Conservation (phyloP, 2,797 vertebrate genomes). For the Bradypodion ventrale region DNA sequence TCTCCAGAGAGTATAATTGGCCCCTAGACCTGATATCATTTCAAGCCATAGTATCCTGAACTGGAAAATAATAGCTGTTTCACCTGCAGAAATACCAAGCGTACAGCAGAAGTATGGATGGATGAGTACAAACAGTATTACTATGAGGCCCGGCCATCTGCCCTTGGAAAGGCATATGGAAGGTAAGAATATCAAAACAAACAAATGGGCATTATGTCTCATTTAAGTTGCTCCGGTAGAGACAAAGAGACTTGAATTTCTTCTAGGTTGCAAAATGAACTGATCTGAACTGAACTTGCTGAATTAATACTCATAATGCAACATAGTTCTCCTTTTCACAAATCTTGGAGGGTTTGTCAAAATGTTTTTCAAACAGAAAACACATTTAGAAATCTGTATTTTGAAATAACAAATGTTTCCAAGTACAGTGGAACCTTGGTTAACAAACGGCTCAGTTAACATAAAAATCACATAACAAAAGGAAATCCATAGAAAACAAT, state of each 20-base stretch:
- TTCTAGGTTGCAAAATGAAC: background rate
- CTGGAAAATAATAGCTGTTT: background rate
- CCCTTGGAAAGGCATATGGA: conserved; percentile 92
- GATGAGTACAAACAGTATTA: conserved; percentile 98
- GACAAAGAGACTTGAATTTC: background rate
- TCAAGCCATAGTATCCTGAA: background rate
- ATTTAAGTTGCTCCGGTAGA: background rate
- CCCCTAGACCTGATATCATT: background rate
- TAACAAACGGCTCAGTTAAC: too few species aligned
- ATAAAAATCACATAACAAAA: too few species aligned
- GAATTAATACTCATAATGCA: background rate
- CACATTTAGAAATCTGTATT: background rate
- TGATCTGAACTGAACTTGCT: background rate
- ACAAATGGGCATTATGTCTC: background rate
- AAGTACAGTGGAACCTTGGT: too few species aligned
- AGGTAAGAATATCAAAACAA: conserved; percentile 77
- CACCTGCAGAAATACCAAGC: conserved; percentile 88
- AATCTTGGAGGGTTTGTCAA: too few species aligned
- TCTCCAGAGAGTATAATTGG: background rate
- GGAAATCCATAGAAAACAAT: too few species aligned
- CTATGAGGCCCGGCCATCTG: conserved; percentile 93
- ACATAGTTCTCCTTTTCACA: too few species aligned
- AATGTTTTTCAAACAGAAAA: background rate
- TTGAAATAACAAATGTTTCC: background rate
- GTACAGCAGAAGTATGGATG: conserved; percentile 99